Evolutionary conservation across 1,140 invertebrate genomes (phyloP).

Genomic region (Scaptomyza hsui): DNA sequence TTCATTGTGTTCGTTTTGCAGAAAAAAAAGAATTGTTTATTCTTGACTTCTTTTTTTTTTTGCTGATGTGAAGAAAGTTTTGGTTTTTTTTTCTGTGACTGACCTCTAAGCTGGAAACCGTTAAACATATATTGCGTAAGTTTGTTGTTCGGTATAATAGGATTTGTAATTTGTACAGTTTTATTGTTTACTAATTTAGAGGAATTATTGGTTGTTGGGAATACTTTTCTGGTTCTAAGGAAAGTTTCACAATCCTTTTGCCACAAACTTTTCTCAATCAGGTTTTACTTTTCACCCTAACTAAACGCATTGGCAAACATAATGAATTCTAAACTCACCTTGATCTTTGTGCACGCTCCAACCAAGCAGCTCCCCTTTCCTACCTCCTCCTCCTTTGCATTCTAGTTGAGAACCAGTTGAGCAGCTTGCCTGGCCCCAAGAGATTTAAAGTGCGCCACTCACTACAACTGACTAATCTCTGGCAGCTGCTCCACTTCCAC

Average conservation of each 20-base stretch:
- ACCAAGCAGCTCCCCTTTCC: constrained; percentile 9
- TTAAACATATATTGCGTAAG: constrained; percentile 20
- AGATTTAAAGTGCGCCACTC: constrained; percentile 53
- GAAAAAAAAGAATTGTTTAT: constrained; percentile 4
- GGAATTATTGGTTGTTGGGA: neutral
- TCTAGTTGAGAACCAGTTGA: constrained; percentile 63
- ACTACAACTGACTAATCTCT: constrained; percentile 73
- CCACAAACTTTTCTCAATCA: no score
- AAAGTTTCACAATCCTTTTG: neutral
- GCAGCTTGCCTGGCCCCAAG: constrained; percentile 45
- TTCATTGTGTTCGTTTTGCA: constrained; percentile 34
- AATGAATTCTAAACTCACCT: constrained; percentile 51
- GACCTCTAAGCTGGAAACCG: constrained; percentile 39
- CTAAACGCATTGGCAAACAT: neutral
- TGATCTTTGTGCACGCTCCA: constrained; percentile 55
- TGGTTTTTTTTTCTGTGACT: constrained; percentile 7
- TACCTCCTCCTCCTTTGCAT: neutral
- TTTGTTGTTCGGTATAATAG: constrained; percentile 10
- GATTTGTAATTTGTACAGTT: neutral
- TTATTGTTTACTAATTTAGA: no score
- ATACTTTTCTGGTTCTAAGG: no score
- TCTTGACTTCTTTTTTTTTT: neutral
- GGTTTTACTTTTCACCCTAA: neutral
- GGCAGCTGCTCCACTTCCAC: constrained; percentile 72
- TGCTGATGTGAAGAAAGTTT: neutral